These are phyloP conservation scores for Poeciliopsis retropinna DNA, from an alignment of 2,113 vertebrate species.

Conservation along the genomic window DNA sequence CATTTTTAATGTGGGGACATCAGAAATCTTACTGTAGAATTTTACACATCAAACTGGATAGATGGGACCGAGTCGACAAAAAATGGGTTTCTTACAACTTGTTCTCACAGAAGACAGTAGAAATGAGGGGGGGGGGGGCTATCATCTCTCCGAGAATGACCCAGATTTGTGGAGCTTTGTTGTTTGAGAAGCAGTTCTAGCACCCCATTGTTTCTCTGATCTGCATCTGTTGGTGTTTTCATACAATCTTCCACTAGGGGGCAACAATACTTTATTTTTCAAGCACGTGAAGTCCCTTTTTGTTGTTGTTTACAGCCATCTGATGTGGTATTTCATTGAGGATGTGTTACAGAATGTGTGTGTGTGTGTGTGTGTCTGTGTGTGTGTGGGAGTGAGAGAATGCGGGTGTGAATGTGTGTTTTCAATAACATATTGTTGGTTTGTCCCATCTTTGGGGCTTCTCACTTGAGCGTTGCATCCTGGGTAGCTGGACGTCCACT, in stretches of 20 bases:
- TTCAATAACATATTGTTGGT: conserved; percentile 87
- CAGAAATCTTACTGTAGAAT: conserved; percentile 40
- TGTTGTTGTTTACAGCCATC: conserved; percentile 26
- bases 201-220: conserved; percentile 26
- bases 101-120: neutral
- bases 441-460: conserved; percentile 90
- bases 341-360: conserved; percentile 32
- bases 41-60: conserved; percentile 30
- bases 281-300: conserved; percentile 55
- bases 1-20: conserved; percentile 39
- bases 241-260: conserved; percentile 60
- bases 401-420: conserved; percentile 27
- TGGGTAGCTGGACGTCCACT: conserved; percentile 77
- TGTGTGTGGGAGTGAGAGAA: neutral
- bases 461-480: conserved; percentile 78
- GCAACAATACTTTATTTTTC: conserved; percentile 56
- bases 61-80: conserved; percentile 15
- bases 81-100: conserved; percentile 19
- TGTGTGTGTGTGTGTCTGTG: conserved; percentile 7
- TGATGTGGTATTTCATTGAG: conserved; percentile 41
- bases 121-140: conserved; percentile 4
- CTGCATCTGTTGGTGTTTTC: conserved; percentile 20
- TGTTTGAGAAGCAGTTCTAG: conserved; percentile 36
- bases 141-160: conserved; percentile 9
- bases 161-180: conserved; percentile 33